A percentile compares a stretch with the other conserved stretches of the same genome.
Conservation (phyloP, 2,113 vertebrate species). For the Solea solea region DNA sequence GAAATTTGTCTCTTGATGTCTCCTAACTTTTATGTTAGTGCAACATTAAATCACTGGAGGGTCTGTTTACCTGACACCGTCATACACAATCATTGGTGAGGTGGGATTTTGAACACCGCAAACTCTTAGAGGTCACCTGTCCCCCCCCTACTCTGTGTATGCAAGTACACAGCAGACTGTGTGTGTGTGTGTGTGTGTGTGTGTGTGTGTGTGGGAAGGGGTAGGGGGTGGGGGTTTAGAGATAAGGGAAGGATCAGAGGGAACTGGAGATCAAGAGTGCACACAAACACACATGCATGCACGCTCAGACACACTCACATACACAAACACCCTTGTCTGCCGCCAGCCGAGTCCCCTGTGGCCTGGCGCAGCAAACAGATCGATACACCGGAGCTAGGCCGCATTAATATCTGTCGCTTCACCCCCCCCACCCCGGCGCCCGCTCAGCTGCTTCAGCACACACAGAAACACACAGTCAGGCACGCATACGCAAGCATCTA, state of each 20-base stretch:
- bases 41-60: slow-evolving; percentile 35
- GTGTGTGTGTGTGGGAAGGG: background rate
- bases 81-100: slow-evolving; percentile 61
- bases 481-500: slow-evolving; percentile 60
- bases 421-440: slow-evolving; percentile 72
- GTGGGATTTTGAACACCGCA: slow-evolving; percentile 53
- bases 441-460: slow-evolving; percentile 70
- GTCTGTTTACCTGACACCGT: slow-evolving; percentile 41
- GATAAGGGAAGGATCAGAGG: background rate
- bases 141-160: slow-evolving; percentile 37
- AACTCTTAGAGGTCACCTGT: slow-evolving; percentile 65
- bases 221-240: background rate
- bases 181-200: slow-evolving; percentile 12
- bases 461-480: slow-evolving; percentile 44
- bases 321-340: slow-evolving; percentile 76
- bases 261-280: slow-evolving; percentile 5
- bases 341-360: slow-evolving; percentile 78
- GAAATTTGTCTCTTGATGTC: slow-evolving; percentile 5
- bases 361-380: slow-evolving; percentile 86
- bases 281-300: background rate
- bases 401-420: slow-evolving; percentile 86
- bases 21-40: slow-evolving; percentile 34
- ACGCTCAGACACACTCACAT: slow-evolving; percentile 43
- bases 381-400: slow-evolving; percentile 83
- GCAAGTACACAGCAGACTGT: slow-evolving; percentile 45